Base-by-base conservation (phyloP, 2,113 vertebrate genomes). In the Heterocephalus glaber region DNA sequence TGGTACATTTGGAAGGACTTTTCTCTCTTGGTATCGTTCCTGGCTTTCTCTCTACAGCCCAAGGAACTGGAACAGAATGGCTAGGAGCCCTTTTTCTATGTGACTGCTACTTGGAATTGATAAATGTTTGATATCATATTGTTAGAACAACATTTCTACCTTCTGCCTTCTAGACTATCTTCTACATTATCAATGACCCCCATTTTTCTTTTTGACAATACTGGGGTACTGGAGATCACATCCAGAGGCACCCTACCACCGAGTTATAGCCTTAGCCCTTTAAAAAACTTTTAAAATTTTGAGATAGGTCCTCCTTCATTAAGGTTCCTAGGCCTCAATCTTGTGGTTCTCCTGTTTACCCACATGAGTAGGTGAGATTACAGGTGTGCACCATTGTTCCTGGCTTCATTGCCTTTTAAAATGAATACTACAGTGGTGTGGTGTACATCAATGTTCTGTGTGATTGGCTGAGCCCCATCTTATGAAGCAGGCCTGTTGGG, bases 401-500 rank as follows among this genome's bases (percentile, higher is more conserved):
- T 11, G 17, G 49, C 76, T 54, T 79, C 19, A 5, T 3, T 41
- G 35, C n/a, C 66, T 13, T 81, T 35, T 41, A 20, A 38, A 24
- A 47, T 56, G 84, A 65, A 8, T 3, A 7, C 2, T 6, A 2
- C 7, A 1, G 52, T n/a, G 13, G 28, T 47, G 26, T 41, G 52
- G 16, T 35, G 22, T 12, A 8, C 16, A 1, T 72, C 61, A 26
- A 0, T 19, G 26, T n/a, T 26, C 30, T 4, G 0, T 35, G 14
- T 38, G 4, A 1, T 17, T 28, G 20, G 1, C 1, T 22, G 19
- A 20, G 24, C 56, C 52, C 20, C 26, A 56, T 54, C 49, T 63
- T 2, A 28, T 0, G 16, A 7, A 2, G 24, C 33, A 44, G 44
- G 61, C 24, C 24, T 19, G 1, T 3, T 8, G 61, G 47, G n/a